These are phyloP conservation scores for Acrossocheilus fasciatus DNA, from an alignment of 2,797 vertebrate species.

Conservation along the genomic window DNA sequence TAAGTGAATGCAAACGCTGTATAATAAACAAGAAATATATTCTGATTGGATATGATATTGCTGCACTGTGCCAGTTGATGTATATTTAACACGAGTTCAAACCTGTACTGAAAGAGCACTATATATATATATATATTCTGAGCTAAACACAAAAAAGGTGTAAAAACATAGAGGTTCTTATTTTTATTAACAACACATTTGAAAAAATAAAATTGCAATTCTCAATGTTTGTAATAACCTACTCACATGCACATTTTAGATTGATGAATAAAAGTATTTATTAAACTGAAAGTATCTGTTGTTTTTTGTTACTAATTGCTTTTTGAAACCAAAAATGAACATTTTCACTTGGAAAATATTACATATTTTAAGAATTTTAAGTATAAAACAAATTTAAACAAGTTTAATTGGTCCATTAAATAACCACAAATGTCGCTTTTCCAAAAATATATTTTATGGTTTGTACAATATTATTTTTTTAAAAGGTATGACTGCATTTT, in stretches of 20 bases:
- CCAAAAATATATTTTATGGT: constrained; percentile 24
- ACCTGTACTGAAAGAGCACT: not conserved
- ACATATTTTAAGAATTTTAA: not conserved
- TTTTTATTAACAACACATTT: constrained; percentile 25
- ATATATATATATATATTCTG: not conserved
- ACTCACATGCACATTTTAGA: not conserved
- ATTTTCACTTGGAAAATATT: not conserved
- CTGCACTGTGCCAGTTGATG: not conserved
- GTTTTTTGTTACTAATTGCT: not conserved
- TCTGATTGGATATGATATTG: not conserved
- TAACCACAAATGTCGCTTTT: constrained; percentile 3
- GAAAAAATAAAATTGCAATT: not conserved
- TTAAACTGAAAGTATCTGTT: not conserved
- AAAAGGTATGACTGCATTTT: not conserved
- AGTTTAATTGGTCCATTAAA: not conserved
- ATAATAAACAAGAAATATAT: not conserved
- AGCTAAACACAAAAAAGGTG: not conserved
- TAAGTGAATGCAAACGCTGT: not conserved
- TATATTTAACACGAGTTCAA: not conserved
- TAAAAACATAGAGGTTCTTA: not conserved
- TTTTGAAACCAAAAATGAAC: not conserved
- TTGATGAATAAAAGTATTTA: not conserved
- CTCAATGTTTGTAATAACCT: not conserved
- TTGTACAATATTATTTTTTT: not conserved
- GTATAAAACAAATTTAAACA: not conserved